Base-by-base conservation (phyloP, 2,113 vertebrate genomes). In the Erinaceus europaeus region DNA sequence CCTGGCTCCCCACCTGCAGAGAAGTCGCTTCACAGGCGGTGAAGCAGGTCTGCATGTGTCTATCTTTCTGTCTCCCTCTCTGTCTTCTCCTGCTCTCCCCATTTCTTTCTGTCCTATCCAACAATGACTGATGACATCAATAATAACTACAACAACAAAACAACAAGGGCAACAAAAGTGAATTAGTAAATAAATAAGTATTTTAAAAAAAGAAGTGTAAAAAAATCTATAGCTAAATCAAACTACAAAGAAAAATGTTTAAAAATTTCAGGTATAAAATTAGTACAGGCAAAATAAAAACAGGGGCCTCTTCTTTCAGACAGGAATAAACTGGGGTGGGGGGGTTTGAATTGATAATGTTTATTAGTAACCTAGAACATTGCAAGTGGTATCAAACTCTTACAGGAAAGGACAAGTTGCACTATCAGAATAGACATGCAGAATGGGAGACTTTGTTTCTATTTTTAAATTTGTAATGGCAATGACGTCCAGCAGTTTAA, bases 191-290 rank as follows among this genome's bases (percentile, higher is more conserved):
- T 57, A 12, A 57, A 57, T 57, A 27, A 29, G 25, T 5, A 29
- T 29, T 57, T 9, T 57, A 78, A 73, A 40, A 29, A n/a, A n/a
- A 5, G 3, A 62, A 2, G 14, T 68, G 84, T 53, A 42, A 80
- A 88, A 92, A 79, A 36, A 21, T 48, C 53, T 48, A 67, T 25
- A 36, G 29, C 42, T 79, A 57, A 64, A 61, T 67, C n/a, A 57
- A 74, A 21, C n/a, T 67, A 18, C n/a, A n/a, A n/a, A 87, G 6
- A 86, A 71, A 68, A 78, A 34, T 14, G 6, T 44, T 69, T 78
- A 68, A 57, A 38, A 57, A 90, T 89, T 74, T 40, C 4, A 52
- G 34, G 23, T 53, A 53, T 3, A 74, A 86, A 94, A 67, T 40
- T 21, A 52, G 11, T 2, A 9, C 62, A 83, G 32, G 11, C 23